phyloP scores from a whole-genome alignment of 1,140 invertebrate species.

The Pseudachorutes palmiensis region DNA sequence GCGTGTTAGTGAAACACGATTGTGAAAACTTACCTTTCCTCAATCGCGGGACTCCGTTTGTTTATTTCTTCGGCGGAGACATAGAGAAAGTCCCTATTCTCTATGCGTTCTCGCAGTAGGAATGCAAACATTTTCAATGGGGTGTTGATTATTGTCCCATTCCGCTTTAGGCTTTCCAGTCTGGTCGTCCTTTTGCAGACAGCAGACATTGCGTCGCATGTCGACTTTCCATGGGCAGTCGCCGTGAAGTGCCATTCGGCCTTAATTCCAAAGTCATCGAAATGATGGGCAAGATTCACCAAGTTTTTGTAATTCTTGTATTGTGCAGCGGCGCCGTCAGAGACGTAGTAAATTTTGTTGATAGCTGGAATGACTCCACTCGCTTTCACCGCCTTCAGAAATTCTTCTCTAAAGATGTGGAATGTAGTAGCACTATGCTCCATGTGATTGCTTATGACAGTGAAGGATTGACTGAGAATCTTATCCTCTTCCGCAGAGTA shows the following conservation, averaged over 20 bases:
- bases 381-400: neutral
- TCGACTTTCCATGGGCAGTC: conserved; percentile 6
- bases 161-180: neutral
- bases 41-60: neutral
- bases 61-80: neutral
- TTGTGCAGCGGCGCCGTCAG: conserved; percentile 4
- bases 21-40: neutral
- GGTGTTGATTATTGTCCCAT: neutral
- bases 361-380: neutral
- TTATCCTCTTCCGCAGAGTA: no score
- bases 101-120: neutral
- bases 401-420: neutral
- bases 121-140: neutral
- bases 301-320: conserved; percentile 9
- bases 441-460: no score
- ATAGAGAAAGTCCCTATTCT: neutral
- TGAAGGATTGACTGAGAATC: no score
- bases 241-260: conserved; percentile 8
- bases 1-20: neutral
- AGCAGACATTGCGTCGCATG: neutral
- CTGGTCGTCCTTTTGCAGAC: conserved; percentile 34
- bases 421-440: conserved; percentile 7
- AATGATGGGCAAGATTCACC: neutral
- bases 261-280: neutral
- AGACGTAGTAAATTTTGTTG: neutral